Conservation (phyloP, 2,888 invertebrate species). For the Brachycybe producta region DNA sequence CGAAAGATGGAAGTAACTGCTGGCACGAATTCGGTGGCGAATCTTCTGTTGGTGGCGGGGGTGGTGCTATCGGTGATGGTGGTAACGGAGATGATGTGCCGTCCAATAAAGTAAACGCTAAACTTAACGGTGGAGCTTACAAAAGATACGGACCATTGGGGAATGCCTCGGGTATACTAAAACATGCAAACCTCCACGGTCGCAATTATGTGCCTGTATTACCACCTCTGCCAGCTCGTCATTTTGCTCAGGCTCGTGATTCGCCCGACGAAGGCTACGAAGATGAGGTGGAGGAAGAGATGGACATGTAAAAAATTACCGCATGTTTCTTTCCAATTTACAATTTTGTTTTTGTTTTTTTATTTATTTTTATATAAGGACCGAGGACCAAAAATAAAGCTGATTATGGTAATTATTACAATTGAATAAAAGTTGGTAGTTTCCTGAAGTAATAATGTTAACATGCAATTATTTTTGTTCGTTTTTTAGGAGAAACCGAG, state of each 20-base stretch:
- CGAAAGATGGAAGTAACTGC: background rate
- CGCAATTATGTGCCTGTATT: slow-evolving; percentile 19
- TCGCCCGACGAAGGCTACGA: slow-evolving; percentile 17
- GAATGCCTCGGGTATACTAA: slow-evolving; percentile 9
- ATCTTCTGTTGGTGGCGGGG: background rate
- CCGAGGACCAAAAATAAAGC: too few species aligned
- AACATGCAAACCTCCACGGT: slow-evolving; percentile 12
- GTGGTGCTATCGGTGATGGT: background rate
- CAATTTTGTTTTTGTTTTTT: too few species aligned
- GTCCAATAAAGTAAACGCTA: background rate
- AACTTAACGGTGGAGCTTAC: background rate
- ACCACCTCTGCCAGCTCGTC: slow-evolving; percentile 16
- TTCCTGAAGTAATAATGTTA: too few species aligned
- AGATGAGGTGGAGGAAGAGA: slow-evolving; percentile 16
- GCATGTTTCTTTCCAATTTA: too few species aligned
- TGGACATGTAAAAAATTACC: slow-evolving; percentile 16
- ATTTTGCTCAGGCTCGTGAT: slow-evolving; percentile 15
- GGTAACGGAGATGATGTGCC: background rate
- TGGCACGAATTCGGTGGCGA: background rate
- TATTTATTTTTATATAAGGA: too few species aligned
- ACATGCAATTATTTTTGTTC: too few species aligned
- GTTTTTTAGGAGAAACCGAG: too few species aligned
- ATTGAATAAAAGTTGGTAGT: too few species aligned
- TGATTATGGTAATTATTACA: too few species aligned
- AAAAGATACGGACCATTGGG: slow-evolving; percentile 9